These are phyloP conservation scores for Carollia perspicillata DNA, from an alignment of 2,113 vertebrate species.

Conservation along the genomic window DNA sequence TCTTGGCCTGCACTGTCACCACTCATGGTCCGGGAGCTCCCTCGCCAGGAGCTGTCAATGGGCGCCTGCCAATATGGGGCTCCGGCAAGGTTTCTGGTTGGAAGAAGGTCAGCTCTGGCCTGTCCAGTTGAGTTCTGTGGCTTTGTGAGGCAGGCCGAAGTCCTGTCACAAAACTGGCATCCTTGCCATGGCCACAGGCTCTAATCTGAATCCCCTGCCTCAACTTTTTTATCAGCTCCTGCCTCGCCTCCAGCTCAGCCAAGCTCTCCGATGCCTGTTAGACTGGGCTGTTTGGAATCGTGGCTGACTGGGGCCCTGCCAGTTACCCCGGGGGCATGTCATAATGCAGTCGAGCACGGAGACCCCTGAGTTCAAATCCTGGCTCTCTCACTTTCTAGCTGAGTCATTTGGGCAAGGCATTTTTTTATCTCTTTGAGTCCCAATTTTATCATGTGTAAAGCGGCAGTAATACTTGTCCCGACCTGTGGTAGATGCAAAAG, in stretches of 20 bases:
- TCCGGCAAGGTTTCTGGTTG: constrained; percentile 10
- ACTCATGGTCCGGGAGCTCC: neutral
- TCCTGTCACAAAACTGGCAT: neutral
- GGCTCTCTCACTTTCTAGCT: neutral
- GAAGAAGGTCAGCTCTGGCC: constrained; percentile 19
- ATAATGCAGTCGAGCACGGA: neutral
- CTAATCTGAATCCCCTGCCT: neutral
- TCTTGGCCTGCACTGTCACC: neutral
- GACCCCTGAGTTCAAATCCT: constrained; percentile 20
- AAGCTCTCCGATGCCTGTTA: neutral
- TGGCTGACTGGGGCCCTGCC: neutral
- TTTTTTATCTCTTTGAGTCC: neutral
- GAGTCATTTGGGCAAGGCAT: neutral
- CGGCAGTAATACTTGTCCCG: neutral
- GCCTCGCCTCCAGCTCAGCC: neutral
- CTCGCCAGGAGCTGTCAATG: neutral
- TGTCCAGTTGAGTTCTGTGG: neutral
- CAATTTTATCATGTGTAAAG: neutral
- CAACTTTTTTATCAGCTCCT: neutral
- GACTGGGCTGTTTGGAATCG: neutral
- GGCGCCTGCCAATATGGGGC: neutral
- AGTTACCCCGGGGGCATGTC: neutral
- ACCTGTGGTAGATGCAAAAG: neutral
- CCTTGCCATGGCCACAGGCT: neutral
- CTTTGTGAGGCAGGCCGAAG: constrained; percentile 4